A percentile compares a stretch with the other conserved stretches of the same genome.
phyloP scores from a whole-genome alignment of 2,888 invertebrate species.

The Brachynemurus nebulosus region DNA sequence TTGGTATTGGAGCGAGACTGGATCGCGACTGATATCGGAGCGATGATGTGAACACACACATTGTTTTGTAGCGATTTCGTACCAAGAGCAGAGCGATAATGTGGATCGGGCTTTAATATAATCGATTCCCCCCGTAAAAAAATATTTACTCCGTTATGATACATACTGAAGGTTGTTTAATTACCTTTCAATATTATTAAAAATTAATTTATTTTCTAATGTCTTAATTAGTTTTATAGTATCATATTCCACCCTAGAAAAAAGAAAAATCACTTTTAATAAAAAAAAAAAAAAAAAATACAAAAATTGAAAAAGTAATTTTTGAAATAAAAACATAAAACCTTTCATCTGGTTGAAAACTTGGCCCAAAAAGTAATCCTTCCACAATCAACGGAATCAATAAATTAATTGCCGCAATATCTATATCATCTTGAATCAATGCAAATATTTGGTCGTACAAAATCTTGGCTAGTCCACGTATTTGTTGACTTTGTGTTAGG shows the following conservation, averaged over 20 bases:
- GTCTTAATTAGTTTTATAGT: constrained; percentile 24
- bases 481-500: constrained; percentile 30
- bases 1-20: too few relatives aligned
- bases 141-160: too few relatives aligned
- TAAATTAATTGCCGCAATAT: constrained; percentile 21
- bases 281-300: background rate
- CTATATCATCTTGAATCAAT: constrained; percentile 1
- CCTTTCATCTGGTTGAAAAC: constrained; percentile 41
- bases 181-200: background rate
- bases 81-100: too few relatives aligned
- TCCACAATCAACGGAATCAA: constrained; percentile 33
- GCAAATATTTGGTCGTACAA: constrained; percentile 25
- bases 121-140: too few relatives aligned
- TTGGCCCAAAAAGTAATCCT: constrained; percentile 35
- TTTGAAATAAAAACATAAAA: too few relatives aligned
- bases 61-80: too few relatives aligned
- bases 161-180: too few relatives aligned
- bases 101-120: too few relatives aligned
- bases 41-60: too few relatives aligned
- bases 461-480: constrained; percentile 29
- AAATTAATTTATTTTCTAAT: constrained; percentile 15
- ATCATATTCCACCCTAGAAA: constrained; percentile 1
- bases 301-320: too few relatives aligned
- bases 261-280: constrained; percentile 6
- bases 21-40: too few relatives aligned